Conservation (phyloP, 2,113 vertebrate genomes). For the Thomomys bottae region DNA sequence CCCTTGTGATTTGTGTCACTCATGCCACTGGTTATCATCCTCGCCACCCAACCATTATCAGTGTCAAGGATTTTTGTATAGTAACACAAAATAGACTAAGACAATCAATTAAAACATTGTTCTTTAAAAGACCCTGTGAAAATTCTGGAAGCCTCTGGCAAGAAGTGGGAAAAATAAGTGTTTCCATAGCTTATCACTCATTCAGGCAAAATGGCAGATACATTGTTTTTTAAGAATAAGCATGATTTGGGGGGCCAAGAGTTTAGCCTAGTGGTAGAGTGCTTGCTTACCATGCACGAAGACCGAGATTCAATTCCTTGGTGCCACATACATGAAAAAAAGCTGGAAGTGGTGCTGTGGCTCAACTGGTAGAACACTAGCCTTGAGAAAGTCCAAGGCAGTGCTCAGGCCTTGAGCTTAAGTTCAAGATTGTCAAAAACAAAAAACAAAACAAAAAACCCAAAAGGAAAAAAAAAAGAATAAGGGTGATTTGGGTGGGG, state of each 20-base stretch:
- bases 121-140: not conserved
- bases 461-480: too few species aligned
- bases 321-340: too few species aligned
- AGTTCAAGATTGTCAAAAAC: too few species aligned
- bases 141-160: not conserved
- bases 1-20: not conserved
- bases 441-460: too few species aligned
- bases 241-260: conserved; percentile 3
- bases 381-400: too few species aligned
- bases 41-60: not conserved
- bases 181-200: not conserved
- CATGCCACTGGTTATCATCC: not conserved
- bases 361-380: too few species aligned
- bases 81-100: not conserved
- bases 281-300: too few species aligned
- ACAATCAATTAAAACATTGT: not conserved
- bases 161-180: not conserved
- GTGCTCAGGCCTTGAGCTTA: too few species aligned
- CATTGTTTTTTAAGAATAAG: not conserved
- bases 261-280: too few species aligned
- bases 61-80: not conserved
- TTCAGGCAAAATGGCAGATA: not conserved
- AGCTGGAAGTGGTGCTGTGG: too few species aligned
- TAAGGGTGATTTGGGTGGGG: not conserved
- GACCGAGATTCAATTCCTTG: too few species aligned